Percentiles rank a stretch among this genome's conserved stretches.
These are phyloP conservation scores for Notarius lentiginosus DNA, from an alignment of 2,113 vertebrate species.

Conservation along the genomic window DNA sequence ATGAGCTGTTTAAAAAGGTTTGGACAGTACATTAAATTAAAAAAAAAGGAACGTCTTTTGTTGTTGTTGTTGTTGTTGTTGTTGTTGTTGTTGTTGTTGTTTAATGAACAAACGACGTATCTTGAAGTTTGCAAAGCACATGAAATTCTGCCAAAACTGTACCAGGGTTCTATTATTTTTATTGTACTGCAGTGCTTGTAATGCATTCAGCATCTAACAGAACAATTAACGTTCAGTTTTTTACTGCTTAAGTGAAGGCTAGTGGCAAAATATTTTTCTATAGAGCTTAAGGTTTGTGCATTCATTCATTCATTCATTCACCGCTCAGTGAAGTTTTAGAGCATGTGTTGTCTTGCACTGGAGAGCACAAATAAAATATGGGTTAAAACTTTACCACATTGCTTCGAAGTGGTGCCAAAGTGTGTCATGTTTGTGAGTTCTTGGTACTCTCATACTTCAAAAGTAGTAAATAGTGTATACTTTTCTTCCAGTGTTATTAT, in stretches of 20 bases:
- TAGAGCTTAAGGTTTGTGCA: not conserved
- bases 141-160: not conserved
- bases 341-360: constrained; percentile 18
- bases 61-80: too few relatives aligned
- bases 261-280: not conserved
- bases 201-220: not conserved
- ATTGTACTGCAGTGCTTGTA: not conserved
- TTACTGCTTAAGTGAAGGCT: not conserved
- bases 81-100: not conserved
- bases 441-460: not conserved
- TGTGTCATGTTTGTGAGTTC: not conserved
- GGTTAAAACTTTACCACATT: not conserved
- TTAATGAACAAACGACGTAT: not conserved
- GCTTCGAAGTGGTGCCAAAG: not conserved
- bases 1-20: not conserved
- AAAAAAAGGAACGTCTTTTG: not conserved
- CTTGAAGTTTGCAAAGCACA: not conserved
- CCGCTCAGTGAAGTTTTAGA: not conserved
- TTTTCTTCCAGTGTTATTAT: not conserved
- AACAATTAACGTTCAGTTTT: not conserved
- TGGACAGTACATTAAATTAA: not conserved
- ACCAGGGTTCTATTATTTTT: not conserved
- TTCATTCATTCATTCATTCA: not conserved
- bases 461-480: not conserved
- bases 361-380: not conserved